Conservation (phyloP, 2,888 invertebrate species). For the Coelinius sp. region DNA sequence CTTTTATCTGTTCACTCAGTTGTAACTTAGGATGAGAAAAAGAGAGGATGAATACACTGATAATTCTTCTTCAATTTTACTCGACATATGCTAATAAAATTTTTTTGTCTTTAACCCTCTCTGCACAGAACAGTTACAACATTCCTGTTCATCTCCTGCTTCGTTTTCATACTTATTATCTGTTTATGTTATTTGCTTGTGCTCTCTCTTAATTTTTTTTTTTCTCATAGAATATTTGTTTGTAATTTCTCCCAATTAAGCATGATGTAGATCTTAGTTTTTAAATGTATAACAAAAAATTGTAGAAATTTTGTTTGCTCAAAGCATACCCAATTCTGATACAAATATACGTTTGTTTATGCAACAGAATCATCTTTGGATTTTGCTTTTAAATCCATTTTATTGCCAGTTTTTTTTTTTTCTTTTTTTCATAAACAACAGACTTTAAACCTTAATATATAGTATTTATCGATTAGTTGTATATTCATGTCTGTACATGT, state of each 20-base stretch:
- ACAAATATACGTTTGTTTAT: slow-evolving; percentile 2
- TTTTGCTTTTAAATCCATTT: neutral
- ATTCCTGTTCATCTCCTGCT: neutral
- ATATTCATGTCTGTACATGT: slow-evolving; percentile 20
- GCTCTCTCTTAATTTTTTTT: neutral
- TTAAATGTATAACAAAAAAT: neutral
- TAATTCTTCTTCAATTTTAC: neutral
- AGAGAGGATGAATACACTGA: neutral
- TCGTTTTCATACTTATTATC: neutral
- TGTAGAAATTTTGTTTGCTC: neutral
- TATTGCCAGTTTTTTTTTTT: neutral
- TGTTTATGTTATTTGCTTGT: neutral
- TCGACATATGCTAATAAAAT: neutral
- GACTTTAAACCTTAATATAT: neutral
- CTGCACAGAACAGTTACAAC: neutral
- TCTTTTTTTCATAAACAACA: neutral
- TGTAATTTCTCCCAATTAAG: neutral
- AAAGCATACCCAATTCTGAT: neutral
- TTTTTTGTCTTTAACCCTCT: neutral
- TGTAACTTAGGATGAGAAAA: neutral
- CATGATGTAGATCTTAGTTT: neutral
- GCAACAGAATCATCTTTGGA: neutral
- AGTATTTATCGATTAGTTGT: slow-evolving; percentile 1
- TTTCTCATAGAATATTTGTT: neutral
- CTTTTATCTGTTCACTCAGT: neutral